Base-by-base conservation (phyloP, 2,888 invertebrate genomes). In the Drosophila ezoana region DNA sequence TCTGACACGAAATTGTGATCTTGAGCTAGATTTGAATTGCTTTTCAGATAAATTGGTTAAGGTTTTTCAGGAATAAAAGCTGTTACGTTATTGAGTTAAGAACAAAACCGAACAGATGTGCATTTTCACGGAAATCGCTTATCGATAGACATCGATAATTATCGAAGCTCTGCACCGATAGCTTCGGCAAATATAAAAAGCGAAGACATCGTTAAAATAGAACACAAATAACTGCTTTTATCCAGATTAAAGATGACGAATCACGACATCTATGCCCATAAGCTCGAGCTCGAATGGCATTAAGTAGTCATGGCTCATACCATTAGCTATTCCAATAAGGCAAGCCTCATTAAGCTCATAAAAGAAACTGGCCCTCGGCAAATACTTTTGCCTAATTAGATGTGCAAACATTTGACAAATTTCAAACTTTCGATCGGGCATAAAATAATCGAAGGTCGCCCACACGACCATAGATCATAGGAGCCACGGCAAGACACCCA, bases 371-470 rank as follows among this genome's bases (percentile, higher is more conserved):
- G 47, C 35, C 47, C 47, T 62, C 33, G 37, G 58, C 47, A 58
- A 41, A 59, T 4, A 6, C 33, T 54, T 49, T 53, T 65, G 59
- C 54, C 35, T 63, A 58, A 72, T 72, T 68, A 47, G 45, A 57
- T 63, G 63, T 64, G 56, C 69, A 73, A 73, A 73, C 47, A 73
- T 64, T 61, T 45, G 16, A 33, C 53, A 64, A 53, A 20, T 32
- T 38, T 61, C 16, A 16, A 51, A 52, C 16, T 40, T 38, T 60
- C 38, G 40, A 45, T 60, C 49, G 32, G 16, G 41, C 62, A 41
- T 62, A 16, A 14, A 14, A 38, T 13, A 18, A 49, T 11, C 60
- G 65, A 73, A 70, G 69, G 59, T 49, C 52, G 59, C 10, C 9
- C 38, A 23, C 13, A 33, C 32, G 70, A 65, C 35, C 70, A 70